Evolutionary conservation across 2,113 vertebrate species (phyloP).

Genomic region (Ursus arctos): DNA sequence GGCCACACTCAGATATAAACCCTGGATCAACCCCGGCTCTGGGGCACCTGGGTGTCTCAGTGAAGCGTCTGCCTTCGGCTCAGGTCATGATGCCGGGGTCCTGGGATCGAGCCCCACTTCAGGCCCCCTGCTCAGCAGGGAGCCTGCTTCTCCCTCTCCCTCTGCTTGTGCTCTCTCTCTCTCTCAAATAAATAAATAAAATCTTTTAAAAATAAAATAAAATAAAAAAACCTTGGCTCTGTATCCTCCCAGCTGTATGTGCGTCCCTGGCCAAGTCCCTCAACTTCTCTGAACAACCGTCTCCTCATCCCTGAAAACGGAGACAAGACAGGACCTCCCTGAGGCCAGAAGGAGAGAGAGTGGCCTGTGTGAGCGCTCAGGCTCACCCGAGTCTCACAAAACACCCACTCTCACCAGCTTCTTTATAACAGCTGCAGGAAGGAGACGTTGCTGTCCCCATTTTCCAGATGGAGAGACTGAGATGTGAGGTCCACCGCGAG

Average conservation of each 20-base stretch:
- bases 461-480: neutral
- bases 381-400: neutral
- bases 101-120: neutral
- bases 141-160: neutral
- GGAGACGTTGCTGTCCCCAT: too few species aligned
- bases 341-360: neutral
- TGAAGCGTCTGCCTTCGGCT: neutral
- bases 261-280: neutral
- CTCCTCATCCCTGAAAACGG: neutral
- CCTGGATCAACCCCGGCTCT: neutral
- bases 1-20: neutral
- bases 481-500: neutral
- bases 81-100: neutral
- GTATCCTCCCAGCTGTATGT: neutral
- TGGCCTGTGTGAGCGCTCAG: neutral
- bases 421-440: neutral
- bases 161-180: neutral
- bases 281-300: neutral
- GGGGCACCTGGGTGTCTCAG: neutral
- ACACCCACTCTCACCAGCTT: rapidly evolving
- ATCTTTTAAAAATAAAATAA: neutral
- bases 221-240: neutral
- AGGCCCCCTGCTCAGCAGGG: neutral
- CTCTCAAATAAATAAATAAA: neutral
- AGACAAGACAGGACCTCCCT: neutral